Percentiles rank a stretch among this genome's conserved stretches.
Conservation (phyloP, 23 tunicate species). For the Halocynthia roretzi region DNA sequence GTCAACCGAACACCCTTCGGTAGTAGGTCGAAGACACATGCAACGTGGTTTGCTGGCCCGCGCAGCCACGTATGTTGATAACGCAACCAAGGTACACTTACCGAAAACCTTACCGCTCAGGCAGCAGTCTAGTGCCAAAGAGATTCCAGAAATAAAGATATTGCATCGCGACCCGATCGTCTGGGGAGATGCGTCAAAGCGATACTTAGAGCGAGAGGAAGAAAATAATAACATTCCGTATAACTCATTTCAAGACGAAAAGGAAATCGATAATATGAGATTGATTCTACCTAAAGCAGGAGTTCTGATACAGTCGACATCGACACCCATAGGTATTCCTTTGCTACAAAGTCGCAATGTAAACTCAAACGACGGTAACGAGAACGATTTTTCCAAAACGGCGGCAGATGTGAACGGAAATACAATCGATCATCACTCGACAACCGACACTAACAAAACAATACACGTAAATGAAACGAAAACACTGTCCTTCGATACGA, state of each 20-base stretch:
- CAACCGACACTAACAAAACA: background rate
- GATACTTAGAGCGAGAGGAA: background rate
- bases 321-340: too few relatives aligned
- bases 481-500: slow-evolving; percentile 37
- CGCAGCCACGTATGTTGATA: slow-evolving; percentile 6
- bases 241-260: background rate
- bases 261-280: background rate
- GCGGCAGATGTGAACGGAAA: background rate
- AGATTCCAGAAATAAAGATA: background rate
- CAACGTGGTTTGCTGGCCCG: slow-evolving; percentile 5
- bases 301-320: too few relatives aligned
- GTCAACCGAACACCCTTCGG: background rate
- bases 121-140: background rate
- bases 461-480: background rate
- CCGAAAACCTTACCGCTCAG: background rate
- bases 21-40: slow-evolving; percentile 8
- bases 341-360: background rate
- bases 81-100: background rate
- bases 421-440: background rate
- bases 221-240: background rate
- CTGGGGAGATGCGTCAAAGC: slow-evolving; percentile 30
- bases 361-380: background rate
- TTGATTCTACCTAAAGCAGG: background rate
- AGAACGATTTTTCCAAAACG: background rate
- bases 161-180: slow-evolving; percentile 15